phyloP scores from a whole-genome alignment of 2,888 invertebrate species.

The Xylota sylvarum region DNA sequence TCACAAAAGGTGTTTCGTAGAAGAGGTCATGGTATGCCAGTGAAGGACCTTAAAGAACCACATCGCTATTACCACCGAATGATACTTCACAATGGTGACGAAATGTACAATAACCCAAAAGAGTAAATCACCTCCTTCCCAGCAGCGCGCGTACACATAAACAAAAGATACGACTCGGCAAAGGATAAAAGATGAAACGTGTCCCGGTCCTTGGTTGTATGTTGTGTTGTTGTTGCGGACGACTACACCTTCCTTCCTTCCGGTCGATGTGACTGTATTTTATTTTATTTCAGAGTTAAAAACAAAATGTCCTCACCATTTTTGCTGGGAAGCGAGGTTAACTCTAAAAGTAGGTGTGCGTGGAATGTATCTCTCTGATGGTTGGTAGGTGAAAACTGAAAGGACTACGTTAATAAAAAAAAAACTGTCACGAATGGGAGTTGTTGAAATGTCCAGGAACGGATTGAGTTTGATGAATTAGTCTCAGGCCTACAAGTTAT shows the following conservation, averaged over 20 bases:
- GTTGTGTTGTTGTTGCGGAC: slow-evolving; percentile 32
- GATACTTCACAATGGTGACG: slow-evolving; percentile 32
- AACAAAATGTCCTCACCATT: slow-evolving; percentile 38
- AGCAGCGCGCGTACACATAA: background rate
- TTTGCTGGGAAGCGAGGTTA: background rate
- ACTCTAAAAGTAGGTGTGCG: slow-evolving; percentile 11
- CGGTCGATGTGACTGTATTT: slow-evolving; percentile 29
- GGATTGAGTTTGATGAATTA: background rate
- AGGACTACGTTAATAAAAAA: slow-evolving; percentile 2
- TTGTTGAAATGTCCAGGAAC: background rate
- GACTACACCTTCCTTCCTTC: slow-evolving; percentile 51
- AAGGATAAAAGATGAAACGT: slow-evolving; percentile 45
- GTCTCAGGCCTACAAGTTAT: no score
- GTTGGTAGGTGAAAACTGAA: slow-evolving; percentile 21
- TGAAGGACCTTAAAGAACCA: slow-evolving; percentile 17
- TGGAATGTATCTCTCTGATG: background rate
- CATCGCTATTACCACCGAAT: slow-evolving; percentile 17
- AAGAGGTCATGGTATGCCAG: slow-evolving; percentile 1
- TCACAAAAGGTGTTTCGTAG: slow-evolving; percentile 1
- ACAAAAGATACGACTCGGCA: background rate
- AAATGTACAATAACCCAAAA: slow-evolving; percentile 53
- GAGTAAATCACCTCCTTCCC: slow-evolving; percentile 35
- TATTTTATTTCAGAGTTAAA: slow-evolving; percentile 45
- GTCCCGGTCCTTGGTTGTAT: slow-evolving; percentile 19
- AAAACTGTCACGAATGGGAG: slow-evolving; percentile 14